Evolutionary conservation across 2,888 invertebrate genomes (phyloP), one percentile per base, ranked within the genome.

Genomic region (Latrodectus hesperus): DNA sequence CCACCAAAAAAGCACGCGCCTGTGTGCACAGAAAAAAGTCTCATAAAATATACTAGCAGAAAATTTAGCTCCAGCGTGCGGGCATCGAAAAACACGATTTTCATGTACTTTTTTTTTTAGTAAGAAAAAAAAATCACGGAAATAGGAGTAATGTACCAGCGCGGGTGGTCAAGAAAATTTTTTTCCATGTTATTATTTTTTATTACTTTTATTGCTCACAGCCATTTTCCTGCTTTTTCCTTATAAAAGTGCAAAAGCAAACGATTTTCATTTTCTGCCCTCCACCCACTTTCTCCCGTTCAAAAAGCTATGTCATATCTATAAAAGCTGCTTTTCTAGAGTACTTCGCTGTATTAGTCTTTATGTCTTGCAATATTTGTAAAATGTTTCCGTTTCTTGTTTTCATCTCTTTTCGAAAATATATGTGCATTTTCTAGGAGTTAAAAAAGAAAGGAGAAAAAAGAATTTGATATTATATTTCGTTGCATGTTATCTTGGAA

Each of bases 311-410:
- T 75, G 84, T 77, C 76, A 84, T 84, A 84, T 84, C 84, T 67
- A 67, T 87, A 77, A 81, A 73, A 80, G 77, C 67, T 77, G 86
- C 38, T 38, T 81, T 87, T 87, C 72, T 26, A 71, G 81, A 87
- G 76, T 81, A 87, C 81, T 81, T 87, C 65, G 53, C 68, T 65
- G 81, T 87, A 87, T 87, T 87, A 81, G 86, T 87, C 80, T 87
- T 81, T 87, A 81, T 67, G 72, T 81, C 55, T 81, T 76, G 81
- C 72, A 77, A 81, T 87, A 82, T 87, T 87, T 81, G 81, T 76
- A 87, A 82, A 87, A 76, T 87, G 76, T 72, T 81, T 81, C 64
- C 52, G n/a, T 75, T 81, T 53, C 16, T 64, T n/a, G 17, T 14
- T 49, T 11, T 73, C 26, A 65, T 22, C 22, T 26, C n/a, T 12